Evolutionary conservation across 2,113 vertebrate species (phyloP).

Genomic region (Calidris pugnax): DNA sequence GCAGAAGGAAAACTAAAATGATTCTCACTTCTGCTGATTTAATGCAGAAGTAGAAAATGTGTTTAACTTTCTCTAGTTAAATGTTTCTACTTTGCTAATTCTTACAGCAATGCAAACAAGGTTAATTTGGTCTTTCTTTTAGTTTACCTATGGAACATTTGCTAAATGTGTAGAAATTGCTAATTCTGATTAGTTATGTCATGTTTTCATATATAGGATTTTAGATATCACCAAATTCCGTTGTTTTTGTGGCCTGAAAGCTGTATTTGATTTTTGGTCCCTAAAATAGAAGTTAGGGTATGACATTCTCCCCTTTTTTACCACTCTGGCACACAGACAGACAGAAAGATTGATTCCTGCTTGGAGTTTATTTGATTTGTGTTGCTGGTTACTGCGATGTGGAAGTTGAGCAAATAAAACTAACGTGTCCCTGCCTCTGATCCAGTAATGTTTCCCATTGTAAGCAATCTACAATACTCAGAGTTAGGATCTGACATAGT

Average conservation of each 20-base stretch:
- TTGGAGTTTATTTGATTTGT: neutral
- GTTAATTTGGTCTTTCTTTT: neutral
- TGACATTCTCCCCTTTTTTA: neutral
- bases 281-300: neutral
- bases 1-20: neutral
- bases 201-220: neutral
- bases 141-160: neutral
- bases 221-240: neutral
- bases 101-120: neutral
- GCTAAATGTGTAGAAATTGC: neutral
- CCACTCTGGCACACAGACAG: accelerated
- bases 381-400: accelerated
- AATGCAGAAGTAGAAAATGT: neutral
- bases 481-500: neutral
- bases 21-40: neutral
- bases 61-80: neutral
- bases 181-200: neutral
- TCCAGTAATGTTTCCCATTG: neutral
- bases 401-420: neutral
- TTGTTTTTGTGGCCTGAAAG: neutral
- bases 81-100: neutral
- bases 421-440: neutral
- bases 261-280: neutral
- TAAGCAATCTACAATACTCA: neutral
- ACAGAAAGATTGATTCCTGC: neutral